Percentiles rank a stretch among this genome's conserved stretches.
These are phyloP conservation scores for Anneissia japonica DNA, from an alignment of 35 echinoderm and acorn worm species.

Conservation along the genomic window DNA sequence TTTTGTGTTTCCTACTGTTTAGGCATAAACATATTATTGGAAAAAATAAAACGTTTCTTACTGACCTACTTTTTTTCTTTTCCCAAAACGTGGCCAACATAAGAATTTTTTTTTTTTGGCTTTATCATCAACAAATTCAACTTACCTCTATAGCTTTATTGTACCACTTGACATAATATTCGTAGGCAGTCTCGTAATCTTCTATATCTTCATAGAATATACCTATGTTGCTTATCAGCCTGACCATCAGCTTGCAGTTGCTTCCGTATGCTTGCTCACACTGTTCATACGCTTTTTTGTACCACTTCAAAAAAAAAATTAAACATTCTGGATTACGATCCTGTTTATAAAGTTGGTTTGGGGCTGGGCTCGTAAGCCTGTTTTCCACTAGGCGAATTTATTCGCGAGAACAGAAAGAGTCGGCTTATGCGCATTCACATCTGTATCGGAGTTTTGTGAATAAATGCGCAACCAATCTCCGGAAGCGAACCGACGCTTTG, in stretches of 20 bases:
- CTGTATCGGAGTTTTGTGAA: no score
- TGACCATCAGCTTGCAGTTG: conserved; percentile 88
- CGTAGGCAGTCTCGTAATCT: conserved; percentile 67
- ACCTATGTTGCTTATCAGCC: conserved; percentile 86
- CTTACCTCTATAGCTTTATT: conserved; percentile 72
- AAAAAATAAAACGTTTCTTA: not conserved
- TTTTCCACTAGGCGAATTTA: no score
- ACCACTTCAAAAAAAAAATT: conserved; percentile 44
- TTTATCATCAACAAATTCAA: not conserved
- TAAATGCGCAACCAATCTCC: no score
- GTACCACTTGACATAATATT: conserved; percentile 77
- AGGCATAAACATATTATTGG: not conserved
- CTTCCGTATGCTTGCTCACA: conserved; percentile 94
- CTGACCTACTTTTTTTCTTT: not conserved
- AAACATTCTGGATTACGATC: not conserved
- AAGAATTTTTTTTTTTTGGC: not conserved
- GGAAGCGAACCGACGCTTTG: no score
- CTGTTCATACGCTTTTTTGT: conserved; percentile 66
- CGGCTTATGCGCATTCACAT: no score
- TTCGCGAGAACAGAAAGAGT: no score
- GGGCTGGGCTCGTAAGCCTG: no score
- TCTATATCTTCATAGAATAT: conserved; percentile 82
- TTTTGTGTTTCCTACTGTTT: not conserved
- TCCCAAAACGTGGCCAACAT: not conserved
- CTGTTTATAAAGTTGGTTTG: not conserved